Evolutionary conservation across 2,113 vertebrate genomes (phyloP), one percentile per base, ranked within the genome.

Genomic region (Periophthalmus modestus): DNA sequence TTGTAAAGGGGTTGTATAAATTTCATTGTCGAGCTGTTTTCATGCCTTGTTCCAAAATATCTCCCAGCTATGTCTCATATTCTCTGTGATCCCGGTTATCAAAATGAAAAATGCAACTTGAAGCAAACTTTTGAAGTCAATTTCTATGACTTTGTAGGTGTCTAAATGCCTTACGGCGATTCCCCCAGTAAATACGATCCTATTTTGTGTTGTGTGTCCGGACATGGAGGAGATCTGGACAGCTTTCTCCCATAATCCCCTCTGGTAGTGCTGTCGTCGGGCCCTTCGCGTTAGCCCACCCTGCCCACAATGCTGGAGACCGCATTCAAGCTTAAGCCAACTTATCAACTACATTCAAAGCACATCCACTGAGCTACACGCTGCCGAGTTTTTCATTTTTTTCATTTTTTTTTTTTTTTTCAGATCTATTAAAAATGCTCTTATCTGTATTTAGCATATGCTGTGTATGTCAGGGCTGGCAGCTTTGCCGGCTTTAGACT

Each of bases 391-490:
- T 57, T 57, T 57, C 19, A 1, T 57, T 62, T 36, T 62, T 36
- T 18, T 15, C n/a, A 23, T 28, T 16, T 12, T 62, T 62, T 62
- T 62, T 62, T 62, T 61, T 61, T 34, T 93, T 91, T 91, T 90
- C 90, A 91, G 88, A 93, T 93, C 91, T 93, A 94, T 92, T 93
- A 93, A 92, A 91, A 92, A 89, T 90, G 85, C 90, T 92, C 93
- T 94, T 94, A 94, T 94, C 93, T 94, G 92, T 93, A 92, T 93
- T 94, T 93, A 93, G 91, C 94, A 94, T 94, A 94, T 90, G 92
- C 90, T 90, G 86, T 89, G 88, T 90, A 89, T 92, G 89, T 92
- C 89, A 91, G 89, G 86, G 84, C 89, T 91, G 91, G 89, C 89
- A 90, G 92, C 91, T 93, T 93, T 93, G 85, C 89, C 87, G 87